phyloP scores from a whole-genome alignment of 1,140 invertebrate species.

The Drosophila quadrilineata region DNA sequence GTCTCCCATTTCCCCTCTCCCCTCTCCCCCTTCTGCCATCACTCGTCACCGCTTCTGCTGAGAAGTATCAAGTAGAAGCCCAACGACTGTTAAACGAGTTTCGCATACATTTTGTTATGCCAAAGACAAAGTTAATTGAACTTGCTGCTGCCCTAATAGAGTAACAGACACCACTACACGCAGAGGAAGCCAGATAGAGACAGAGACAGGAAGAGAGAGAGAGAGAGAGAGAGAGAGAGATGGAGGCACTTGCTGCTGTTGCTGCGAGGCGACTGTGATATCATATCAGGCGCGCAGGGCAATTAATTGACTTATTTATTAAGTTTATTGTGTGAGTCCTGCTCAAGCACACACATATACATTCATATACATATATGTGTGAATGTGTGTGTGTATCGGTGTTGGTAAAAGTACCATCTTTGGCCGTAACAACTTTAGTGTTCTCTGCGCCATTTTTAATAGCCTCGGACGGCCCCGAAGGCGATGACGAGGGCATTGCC shows the following conservation, averaged over 20 bases:
- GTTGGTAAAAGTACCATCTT: conserved; percentile 38
- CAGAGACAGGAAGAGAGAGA: neutral
- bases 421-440: conserved; percentile 70
- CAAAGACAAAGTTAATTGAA: conserved; percentile 77
- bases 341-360: conserved; percentile 6
- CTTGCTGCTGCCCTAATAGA: conserved; percentile 49
- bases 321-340: conserved; percentile 66
- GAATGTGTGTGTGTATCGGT: conserved; percentile 2
- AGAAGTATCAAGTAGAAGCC: conserved; percentile 22
- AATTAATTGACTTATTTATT: conserved; percentile 79
- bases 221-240: neutral
- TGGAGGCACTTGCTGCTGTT: conserved; percentile 50
- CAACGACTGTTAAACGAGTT: conserved; percentile 70
- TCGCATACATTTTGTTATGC: conserved; percentile 66
- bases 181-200: neutral
- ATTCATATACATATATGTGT: neutral
- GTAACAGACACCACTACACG: conserved; percentile 27
- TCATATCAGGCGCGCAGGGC: conserved; percentile 56
- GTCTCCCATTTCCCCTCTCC: no score
- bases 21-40: no score
- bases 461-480: conserved; percentile 63
- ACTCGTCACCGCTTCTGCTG: no score
- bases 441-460: conserved; percentile 73
- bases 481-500: conserved; percentile 36
- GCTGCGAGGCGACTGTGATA: no score